These are phyloP conservation scores for Toxotes jaculatrix DNA, from an alignment of 2,113 vertebrate species.

Conservation along the genomic window DNA sequence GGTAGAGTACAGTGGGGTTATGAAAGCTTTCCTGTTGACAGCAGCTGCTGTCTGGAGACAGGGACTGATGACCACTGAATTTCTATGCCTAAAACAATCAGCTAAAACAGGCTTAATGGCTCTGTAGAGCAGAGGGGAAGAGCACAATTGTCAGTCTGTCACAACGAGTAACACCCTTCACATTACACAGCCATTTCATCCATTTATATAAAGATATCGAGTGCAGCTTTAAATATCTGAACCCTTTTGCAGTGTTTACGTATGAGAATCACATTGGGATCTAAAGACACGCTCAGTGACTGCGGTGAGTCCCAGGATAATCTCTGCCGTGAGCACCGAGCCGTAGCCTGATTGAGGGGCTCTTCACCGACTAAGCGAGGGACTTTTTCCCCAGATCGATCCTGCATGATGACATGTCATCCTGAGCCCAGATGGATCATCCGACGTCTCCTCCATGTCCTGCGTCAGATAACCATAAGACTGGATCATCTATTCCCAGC, in stretches of 20 bases:
- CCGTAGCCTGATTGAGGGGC: constrained; percentile 57
- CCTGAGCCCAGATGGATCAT: constrained; percentile 58
- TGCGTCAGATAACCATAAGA: constrained; percentile 50
- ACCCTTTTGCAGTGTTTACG: background rate
- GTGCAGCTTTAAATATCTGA: background rate
- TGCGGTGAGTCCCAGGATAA: constrained; percentile 13
- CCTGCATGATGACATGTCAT: constrained; percentile 71
- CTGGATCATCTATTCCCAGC: constrained; percentile 37
- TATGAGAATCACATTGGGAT: background rate
- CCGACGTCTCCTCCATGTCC: constrained; percentile 26
- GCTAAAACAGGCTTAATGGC: background rate
- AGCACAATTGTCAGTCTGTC: background rate
- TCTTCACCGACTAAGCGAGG: constrained; percentile 31
- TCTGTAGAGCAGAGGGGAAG: background rate
- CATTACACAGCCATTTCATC: background rate
- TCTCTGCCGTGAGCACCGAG: constrained; percentile 31
- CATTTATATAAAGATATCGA: background rate
- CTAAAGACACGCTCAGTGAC: background rate
- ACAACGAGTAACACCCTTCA: background rate
- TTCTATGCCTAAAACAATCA: background rate
- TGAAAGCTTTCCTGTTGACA: background rate
- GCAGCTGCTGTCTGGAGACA: background rate
- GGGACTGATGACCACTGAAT: background rate
- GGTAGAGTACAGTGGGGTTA: background rate
- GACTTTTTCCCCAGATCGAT: constrained; percentile 35